Percentiles rank a stretch among this genome's conserved stretches.
These are phyloP conservation scores for Busseola fusca DNA, from an alignment of 2,888 invertebrate genomes.

Conservation along the genomic window DNA sequence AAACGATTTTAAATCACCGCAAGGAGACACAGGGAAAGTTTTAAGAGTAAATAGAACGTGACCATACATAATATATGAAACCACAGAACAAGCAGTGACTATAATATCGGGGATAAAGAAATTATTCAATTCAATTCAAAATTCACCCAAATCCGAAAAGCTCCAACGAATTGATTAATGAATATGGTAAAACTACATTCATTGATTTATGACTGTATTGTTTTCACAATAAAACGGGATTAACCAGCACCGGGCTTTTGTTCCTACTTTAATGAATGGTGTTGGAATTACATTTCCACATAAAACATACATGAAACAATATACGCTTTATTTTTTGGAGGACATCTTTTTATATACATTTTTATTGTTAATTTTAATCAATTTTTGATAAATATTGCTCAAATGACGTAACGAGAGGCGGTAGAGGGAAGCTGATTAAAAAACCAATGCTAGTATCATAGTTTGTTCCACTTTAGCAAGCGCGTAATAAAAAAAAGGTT, in stretches of 20 bases:
- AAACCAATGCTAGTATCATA: background rate
- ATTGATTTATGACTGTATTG: conserved; percentile 56
- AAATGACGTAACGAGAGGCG: background rate
- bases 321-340: conserved; percentile 8
- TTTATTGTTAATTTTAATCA: background rate
- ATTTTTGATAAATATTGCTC: background rate
- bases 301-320: too few relatives aligned
- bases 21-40: conserved; percentile 2
- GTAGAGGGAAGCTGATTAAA: background rate
- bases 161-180: conserved; percentile 51
- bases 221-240: conserved; percentile 44
- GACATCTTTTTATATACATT: conserved; percentile 4
- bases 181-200: conserved; percentile 50
- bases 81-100: conserved; percentile 11
- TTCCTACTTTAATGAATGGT: conserved; percentile 28
- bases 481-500: background rate
- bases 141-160: conserved; percentile 45
- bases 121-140: conserved; percentile 34
- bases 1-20: conserved; percentile 8
- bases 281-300: conserved; percentile 21
- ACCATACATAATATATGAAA: conserved; percentile 32
- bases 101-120: conserved; percentile 34
- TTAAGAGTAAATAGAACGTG: conserved; percentile 33
- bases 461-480: background rate
- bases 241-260: conserved; percentile 43